Base-by-base conservation (phyloP, 2,888 invertebrate genomes). In the Rhagonycha fulva region DNA sequence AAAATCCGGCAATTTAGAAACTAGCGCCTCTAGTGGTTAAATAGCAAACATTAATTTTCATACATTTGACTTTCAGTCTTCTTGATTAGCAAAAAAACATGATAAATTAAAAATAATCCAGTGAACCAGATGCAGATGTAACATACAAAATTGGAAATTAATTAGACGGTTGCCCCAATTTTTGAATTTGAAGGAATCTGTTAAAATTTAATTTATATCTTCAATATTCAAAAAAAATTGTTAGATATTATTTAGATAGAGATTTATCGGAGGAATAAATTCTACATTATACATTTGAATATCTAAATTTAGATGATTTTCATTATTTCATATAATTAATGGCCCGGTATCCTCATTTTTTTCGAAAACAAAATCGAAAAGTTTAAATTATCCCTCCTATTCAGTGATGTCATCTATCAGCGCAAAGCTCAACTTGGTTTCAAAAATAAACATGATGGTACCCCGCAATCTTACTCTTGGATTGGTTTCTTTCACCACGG, bases 401-500 rank as follows among this genome's bases (percentile, higher is more conserved):
- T 3, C 72, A 14, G 79, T 82, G 74, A 75, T 83, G 80, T 84
- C 85, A 84, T 86, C 86, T 85, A 82, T 79, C 76, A 73, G 69
- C 60, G 72, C 76, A 76, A 62, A 30, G 78, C 66, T 71, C 74
- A 84, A 84, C 81, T 82, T 71, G 66, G 30, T 28, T 70, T 62
- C 73, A 74, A 63, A 68, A 62, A 74, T 69, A 62, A 23, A 72
- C 77, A 78, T 77, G 70, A 80, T 79, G 79, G 78, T 70, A 78
- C 75, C 47, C 77, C 68, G 61, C 14, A 66, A 66, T 26, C 68
- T 14, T 23, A 47, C 76, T 76, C 78, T 80, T n/a, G 63, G 87
- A 90, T 90, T 90, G 90, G 90, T 82, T 82, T 83, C 82, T 74
- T 72, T 69, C 73, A 14, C 68, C 84, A 87, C 89, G 86, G 90